phyloP scores from a whole-genome alignment of 2,113 vertebrate species.

The Mus spicilegus region DNA sequence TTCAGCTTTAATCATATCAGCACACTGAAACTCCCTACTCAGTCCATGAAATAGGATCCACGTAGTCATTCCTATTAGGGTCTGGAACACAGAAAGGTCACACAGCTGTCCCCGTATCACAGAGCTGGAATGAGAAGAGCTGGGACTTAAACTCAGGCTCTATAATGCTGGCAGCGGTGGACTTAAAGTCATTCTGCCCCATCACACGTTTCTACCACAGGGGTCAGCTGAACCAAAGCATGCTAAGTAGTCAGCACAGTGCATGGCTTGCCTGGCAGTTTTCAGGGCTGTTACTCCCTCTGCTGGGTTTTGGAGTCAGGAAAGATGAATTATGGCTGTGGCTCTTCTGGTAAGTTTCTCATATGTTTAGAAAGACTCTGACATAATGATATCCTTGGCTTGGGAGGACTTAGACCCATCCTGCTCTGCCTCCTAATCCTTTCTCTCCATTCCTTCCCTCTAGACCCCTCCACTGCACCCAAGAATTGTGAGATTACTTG shows the following conservation, averaged over 20 bases:
- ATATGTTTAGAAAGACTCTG: not conserved
- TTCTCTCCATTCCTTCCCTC: not conserved
- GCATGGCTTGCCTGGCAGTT: not conserved
- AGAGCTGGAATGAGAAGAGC: not conserved
- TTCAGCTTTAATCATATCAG: not conserved
- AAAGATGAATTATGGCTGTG: not conserved
- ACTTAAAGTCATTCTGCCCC: no score
- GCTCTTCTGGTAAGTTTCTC: not conserved
- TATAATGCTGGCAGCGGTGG: no score
- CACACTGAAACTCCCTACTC: not conserved
- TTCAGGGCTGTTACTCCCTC: not conserved
- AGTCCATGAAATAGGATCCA: not conserved
- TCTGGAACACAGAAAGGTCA: not conserved
- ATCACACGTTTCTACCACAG: not conserved
- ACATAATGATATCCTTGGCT: not conserved
- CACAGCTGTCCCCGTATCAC: not conserved
- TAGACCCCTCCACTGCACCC: not conserved
- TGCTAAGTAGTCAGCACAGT: not conserved
- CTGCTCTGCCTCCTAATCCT: not conserved
- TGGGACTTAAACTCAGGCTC: not conserved
- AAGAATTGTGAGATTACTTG: not conserved
- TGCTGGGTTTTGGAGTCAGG: not conserved
- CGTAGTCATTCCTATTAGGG: not conserved
- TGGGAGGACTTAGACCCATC: not conserved
- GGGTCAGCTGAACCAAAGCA: accelerated